Evolutionary conservation across 2,888 invertebrate genomes (phyloP).

Genomic region (Pollenia amentaria): DNA sequence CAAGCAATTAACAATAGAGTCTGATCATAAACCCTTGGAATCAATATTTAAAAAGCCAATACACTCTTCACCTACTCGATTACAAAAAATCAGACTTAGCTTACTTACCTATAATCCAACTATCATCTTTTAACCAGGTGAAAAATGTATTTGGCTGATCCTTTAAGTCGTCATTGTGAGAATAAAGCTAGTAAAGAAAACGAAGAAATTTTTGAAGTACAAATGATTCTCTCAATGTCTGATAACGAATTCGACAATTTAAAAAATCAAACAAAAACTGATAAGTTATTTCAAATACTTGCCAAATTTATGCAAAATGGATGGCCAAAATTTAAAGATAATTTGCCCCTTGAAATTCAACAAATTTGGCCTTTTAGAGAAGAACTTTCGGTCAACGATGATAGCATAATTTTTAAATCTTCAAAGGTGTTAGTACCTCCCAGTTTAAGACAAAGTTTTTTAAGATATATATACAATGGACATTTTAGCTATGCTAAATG

Average conservation of each 20-base stretch:
- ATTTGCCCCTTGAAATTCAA: background rate
- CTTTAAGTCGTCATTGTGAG: slow-evolving; percentile 31
- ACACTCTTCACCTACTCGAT: slow-evolving; percentile 7
- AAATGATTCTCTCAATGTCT: slow-evolving; percentile 16
- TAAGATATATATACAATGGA: slow-evolving; percentile 20
- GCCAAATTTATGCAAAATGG: background rate
- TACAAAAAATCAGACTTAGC: slow-evolving; percentile 32
- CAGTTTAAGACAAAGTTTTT: background rate
- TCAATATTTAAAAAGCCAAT: slow-evolving; percentile 40
- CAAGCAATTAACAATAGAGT: slow-evolving; percentile 34
- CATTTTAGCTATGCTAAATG: slow-evolving; percentile 30
- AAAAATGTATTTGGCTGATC: slow-evolving; percentile 34
- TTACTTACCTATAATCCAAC: slow-evolving; percentile 19
- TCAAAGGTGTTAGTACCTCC: slow-evolving; percentile 11
- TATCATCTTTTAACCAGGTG: slow-evolving; percentile 2
- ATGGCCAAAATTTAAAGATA: slow-evolving; percentile 21
- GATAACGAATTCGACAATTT: slow-evolving; percentile 10
- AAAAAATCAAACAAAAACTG: background rate
- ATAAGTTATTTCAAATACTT: background rate
- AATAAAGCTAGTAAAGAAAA: background rate
- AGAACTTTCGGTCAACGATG: slow-evolving; percentile 17
- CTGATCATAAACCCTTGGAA: slow-evolving; percentile 61
- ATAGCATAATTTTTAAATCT: slow-evolving; percentile 17
- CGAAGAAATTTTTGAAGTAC: slow-evolving; percentile 32
- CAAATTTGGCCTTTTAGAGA: slow-evolving; percentile 28